A percentile compares a stretch with the other conserved stretches of the same genome.
Conservation (phyloP, 2,113 vertebrate species). For the Ciconia stormi region DNA sequence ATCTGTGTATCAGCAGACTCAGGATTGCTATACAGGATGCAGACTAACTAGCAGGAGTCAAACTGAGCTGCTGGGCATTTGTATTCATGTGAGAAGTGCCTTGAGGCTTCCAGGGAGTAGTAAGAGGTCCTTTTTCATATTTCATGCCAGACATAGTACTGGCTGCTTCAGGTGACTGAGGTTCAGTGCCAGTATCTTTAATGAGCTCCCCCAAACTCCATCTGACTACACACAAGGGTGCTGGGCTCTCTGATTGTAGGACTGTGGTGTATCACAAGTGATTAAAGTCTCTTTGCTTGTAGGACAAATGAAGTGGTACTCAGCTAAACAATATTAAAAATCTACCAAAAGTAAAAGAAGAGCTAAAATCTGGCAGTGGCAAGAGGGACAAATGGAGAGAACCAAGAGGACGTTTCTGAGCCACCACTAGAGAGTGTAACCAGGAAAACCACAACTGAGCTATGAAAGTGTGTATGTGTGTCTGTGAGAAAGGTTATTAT, state of each 20-base stretch:
- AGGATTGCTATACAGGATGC: accelerated
- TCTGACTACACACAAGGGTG: not conserved
- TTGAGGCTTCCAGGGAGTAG: not conserved
- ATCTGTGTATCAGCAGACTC: not conserved
- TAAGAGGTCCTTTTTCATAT: not conserved
- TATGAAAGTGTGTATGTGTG: not conserved
- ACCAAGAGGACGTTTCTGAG: not conserved
- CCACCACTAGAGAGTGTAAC: not conserved
- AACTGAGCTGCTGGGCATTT: not conserved
- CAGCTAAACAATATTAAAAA: not conserved
- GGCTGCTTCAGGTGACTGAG: not conserved
- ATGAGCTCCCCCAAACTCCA: not conserved
- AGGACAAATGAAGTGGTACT: not conserved
- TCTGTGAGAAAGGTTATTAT: not conserved
- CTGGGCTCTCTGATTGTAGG: not conserved
- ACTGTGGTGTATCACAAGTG: accelerated
- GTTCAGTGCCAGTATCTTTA: not conserved
- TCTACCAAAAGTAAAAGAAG: not conserved
- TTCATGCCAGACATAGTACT: not conserved
- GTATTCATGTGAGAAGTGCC: not conserved
- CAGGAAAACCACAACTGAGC: not conserved
- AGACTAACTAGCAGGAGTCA: not conserved
- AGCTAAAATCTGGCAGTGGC: not conserved
- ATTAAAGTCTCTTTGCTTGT: not conserved
- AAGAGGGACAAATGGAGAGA: not conserved